Percentiles rank a stretch among this genome's conserved stretches.
These are phyloP conservation scores for Rattus rattus DNA, from an alignment of 2,113 vertebrate species.

Conservation along the genomic window DNA sequence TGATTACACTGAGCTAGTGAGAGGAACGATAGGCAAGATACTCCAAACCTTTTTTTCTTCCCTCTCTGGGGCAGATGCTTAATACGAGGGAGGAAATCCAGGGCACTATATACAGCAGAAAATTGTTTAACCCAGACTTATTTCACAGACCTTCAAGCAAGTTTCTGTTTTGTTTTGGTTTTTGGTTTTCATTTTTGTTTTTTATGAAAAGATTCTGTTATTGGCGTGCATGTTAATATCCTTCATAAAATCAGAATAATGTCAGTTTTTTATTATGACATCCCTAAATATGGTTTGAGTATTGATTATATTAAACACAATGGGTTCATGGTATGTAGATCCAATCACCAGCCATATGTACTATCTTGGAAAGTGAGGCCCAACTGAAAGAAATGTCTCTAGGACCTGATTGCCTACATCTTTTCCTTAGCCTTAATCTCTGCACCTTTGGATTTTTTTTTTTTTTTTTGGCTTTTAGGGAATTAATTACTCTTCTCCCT, in stretches of 20 bases:
- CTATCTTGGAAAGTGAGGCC: not conserved
- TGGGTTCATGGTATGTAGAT: too few relatives aligned
- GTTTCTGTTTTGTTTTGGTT: too few relatives aligned
- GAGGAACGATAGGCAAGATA: not conserved
- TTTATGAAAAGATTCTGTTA: not conserved
- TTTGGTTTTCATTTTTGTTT: too few relatives aligned
- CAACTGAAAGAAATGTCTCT: not conserved
- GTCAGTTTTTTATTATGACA: not conserved
- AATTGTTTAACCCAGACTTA: not conserved
- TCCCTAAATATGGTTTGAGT: not conserved
- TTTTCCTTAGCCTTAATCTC: not conserved
- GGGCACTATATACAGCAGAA: not conserved
- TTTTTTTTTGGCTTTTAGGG: not conserved
- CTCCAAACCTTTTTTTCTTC: not conserved
- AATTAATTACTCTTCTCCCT: not conserved
- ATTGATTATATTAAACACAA: not conserved
- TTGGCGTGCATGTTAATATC: not conserved
- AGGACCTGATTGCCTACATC: accelerated
- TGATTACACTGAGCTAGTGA: not conserved
- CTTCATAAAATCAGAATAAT: slow-evolving; percentile 31
- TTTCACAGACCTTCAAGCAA: not conserved
- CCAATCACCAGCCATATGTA: not conserved
- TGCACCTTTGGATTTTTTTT: too few relatives aligned
- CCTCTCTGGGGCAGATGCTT: not conserved
- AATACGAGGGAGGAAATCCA: not conserved